phyloP scores from a whole-genome alignment of 2,113 vertebrate genomes.

The Dunckerocampus dactyliophorus region DNA sequence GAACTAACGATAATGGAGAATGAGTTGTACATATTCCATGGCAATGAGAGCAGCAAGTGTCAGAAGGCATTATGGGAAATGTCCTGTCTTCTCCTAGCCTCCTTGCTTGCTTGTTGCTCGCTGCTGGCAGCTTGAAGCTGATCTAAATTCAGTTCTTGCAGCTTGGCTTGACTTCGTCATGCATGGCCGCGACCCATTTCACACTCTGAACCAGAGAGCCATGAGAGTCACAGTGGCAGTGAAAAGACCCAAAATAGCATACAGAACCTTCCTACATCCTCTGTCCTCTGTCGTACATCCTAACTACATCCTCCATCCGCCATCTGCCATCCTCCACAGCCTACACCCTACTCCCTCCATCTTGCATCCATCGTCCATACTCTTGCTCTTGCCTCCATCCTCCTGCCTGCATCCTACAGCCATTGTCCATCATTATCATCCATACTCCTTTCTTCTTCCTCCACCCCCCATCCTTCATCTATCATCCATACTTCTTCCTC shows the following conservation, averaged over 20 bases:
- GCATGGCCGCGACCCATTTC: conserved; percentile 35
- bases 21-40: not conserved
- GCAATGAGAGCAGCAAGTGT: conserved; percentile 11
- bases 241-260: conserved; percentile 20
- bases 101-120: not conserved
- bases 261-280: not conserved
- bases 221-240: conserved; percentile 2
- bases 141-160: conserved; percentile 40
- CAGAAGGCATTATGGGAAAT: conserved; percentile 42
- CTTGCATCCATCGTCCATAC: not conserved
- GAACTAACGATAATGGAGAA: not conserved
- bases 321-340: not conserved
- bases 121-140: conserved; percentile 34
- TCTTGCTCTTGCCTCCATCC: not conserved
- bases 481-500: not conserved
- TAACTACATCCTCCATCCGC: no score
- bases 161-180: not conserved
- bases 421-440: not conserved
- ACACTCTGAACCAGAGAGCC: conserved; percentile 28
- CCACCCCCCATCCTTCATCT: not conserved
- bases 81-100: conserved; percentile 9
- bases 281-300: no score
- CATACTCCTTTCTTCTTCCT: no score
- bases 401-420: not conserved
- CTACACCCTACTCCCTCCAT: not conserved